Conservation (phyloP, 2,888 invertebrate species). For the Papilio elwesi region DNA sequence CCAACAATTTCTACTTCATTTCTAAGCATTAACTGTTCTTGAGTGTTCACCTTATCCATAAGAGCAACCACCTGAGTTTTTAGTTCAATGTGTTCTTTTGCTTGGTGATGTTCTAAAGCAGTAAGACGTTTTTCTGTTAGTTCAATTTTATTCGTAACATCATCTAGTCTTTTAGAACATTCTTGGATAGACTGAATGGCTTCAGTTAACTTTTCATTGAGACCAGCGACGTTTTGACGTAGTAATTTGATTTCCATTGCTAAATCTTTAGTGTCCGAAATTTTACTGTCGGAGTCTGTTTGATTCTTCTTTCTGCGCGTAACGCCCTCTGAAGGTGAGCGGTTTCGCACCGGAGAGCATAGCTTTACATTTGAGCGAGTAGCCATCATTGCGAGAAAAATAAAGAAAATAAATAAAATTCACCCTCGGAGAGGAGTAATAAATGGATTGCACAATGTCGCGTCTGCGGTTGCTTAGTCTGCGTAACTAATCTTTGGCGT, state of each 20-base stretch:
- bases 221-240: not conserved
- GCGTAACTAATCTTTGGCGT: not conserved
- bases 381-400: not conserved
- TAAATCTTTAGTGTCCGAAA: not conserved
- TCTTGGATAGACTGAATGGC: slow-evolving; percentile 4
- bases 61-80: not conserved
- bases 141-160: not conserved
- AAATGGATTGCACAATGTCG: not conserved
- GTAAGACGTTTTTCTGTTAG: not conserved
- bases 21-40: not conserved
- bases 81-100: not conserved
- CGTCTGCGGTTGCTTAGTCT: not conserved
- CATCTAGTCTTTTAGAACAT: not conserved
- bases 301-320: not conserved
- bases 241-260: not conserved
- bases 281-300: not conserved
- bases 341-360: not conserved
- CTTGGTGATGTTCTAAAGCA: not conserved
- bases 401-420: not conserved
- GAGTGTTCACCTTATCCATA: slow-evolving; percentile 3
- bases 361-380: not conserved
- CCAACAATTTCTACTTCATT: slow-evolving; percentile 8
- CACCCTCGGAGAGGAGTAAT: not conserved
- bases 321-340: not conserved
- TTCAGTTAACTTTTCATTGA: not conserved